Evolutionary conservation across 2,113 vertebrate genomes (phyloP).

Genomic region (Coptodon bakossiorum): DNA sequence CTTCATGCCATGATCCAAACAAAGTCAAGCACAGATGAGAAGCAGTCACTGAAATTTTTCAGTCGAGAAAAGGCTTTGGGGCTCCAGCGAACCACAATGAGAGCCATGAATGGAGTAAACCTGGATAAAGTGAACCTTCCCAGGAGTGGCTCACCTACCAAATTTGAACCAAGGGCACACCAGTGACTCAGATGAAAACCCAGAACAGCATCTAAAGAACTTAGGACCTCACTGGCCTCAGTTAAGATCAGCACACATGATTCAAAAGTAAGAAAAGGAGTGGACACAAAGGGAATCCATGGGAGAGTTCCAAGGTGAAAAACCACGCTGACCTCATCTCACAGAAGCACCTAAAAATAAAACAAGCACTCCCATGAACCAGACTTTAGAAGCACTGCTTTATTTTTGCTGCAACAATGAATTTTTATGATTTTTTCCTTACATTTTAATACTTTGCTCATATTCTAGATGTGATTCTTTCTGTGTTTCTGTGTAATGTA

Average conservation of each 20-base stretch:
- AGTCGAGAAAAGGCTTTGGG: not conserved
- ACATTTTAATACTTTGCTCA: not conserved
- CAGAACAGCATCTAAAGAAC: not conserved
- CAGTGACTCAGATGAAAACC: not conserved
- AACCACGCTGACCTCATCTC: not conserved
- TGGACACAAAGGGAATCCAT: not conserved
- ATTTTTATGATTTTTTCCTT: not conserved
- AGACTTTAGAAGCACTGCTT: not conserved
- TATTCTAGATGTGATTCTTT: not conserved
- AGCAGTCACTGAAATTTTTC: not conserved
- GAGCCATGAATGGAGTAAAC: not conserved
- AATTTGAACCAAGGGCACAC: not conserved
- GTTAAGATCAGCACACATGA: not conserved
- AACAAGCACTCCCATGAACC: not conserved
- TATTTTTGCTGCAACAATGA: not conserved
- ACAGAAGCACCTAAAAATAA: not conserved
- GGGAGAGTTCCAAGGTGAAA: not conserved
- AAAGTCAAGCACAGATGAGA: not conserved
- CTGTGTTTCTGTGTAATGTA: not conserved
- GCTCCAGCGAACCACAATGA: not conserved
- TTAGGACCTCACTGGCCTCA: not conserved
- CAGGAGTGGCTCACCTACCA: not conserved
- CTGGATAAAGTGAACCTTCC: not conserved
- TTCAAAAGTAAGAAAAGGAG: not conserved
- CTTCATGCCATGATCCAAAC: not conserved